Conservation (phyloP, 2,113 vertebrate species). For the Oryzias celebensis region DNA sequence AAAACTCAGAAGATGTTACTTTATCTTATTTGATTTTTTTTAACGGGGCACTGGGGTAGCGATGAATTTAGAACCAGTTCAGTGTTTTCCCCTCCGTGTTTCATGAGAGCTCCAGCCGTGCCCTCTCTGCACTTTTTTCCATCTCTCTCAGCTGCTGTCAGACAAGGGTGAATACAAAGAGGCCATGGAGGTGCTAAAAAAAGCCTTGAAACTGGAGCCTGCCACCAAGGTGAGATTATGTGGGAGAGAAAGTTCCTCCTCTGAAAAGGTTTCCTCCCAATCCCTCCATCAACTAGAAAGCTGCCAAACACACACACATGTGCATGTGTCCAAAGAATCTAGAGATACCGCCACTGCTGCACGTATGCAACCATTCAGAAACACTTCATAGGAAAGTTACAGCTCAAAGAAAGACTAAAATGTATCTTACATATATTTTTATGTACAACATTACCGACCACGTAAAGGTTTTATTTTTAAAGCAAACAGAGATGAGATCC, state of each 20-base stretch:
- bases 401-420: too few relatives aligned
- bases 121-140: conserved; percentile 13
- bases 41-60: too few relatives aligned
- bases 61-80: background rate
- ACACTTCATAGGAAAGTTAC: too few relatives aligned
- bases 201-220: conserved; percentile 85
- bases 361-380: too few relatives aligned
- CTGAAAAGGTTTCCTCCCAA: conserved; percentile 1
- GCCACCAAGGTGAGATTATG: conserved; percentile 79
- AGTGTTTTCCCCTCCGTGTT: conserved; percentile 10
- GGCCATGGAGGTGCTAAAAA: conserved; percentile 78
- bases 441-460: too few relatives aligned
- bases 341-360: too few relatives aligned
- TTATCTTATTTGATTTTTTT: too few relatives aligned
- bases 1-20: background rate
- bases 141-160: conserved; percentile 80
- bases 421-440: too few relatives aligned
- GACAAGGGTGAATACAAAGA: conserved; percentile 81
- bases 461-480: too few relatives aligned
- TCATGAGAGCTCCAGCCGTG: conserved; percentile 9
- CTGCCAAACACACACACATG: background rate
- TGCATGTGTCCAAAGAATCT: too few relatives aligned
- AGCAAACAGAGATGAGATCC: too few relatives aligned
- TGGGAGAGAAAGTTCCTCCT: conserved; percentile 15
- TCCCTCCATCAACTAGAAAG: conserved; percentile 4